Evolutionary conservation across 2,888 invertebrate genomes (phyloP), one percentile per base, ranked within the genome.

Genomic region (Rhopalosiphum nymphaeae): DNA sequence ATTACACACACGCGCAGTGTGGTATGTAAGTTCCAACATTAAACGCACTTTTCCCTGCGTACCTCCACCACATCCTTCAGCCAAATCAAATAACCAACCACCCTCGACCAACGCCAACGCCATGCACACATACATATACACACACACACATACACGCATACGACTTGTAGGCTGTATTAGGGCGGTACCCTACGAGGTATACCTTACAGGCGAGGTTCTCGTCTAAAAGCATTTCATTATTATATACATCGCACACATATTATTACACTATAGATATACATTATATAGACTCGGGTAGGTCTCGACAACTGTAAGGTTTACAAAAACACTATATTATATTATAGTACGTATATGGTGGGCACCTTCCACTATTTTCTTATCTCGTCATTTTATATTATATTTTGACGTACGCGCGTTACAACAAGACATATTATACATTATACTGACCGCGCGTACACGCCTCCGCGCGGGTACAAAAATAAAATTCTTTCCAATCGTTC

Each of bases 211-310:
- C 21, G 42, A 53, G 53, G 88, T 88, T 88, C 36, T 88, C 2
- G n/a, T 44, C 67, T 90, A 90, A 90, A 67, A 90, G 67, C 90
- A 90, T 90, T 90, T 90, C 67, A 36, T n/a, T 86, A 46, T 86
- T 67, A 21, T 21, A 36, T n/a, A 87, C 16, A n/a, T n/a, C n/a
- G 87, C 29, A 87, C n/a, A n/a, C 49, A 16, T n/a, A 49, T 36
- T 67, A 67, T 36, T 29, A 44, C 29, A 44, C 26, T 86, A 16
- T 13, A 42, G 13, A n/a, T 16, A 21, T 87, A 29, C 16, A 86
- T 46, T n/a, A 16, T 36, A 26, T 29, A 16, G 29, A 13, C 29
- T 57, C 13, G 42, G 36, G 36, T n/a, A 49, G 7, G n/a, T 87
- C 21, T 86, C 56, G n/a, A 88, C 53, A 11, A 46, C 46, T 49